phyloP scores from a whole-genome alignment of 2,888 invertebrate species.

The Encarsia formosa region DNA sequence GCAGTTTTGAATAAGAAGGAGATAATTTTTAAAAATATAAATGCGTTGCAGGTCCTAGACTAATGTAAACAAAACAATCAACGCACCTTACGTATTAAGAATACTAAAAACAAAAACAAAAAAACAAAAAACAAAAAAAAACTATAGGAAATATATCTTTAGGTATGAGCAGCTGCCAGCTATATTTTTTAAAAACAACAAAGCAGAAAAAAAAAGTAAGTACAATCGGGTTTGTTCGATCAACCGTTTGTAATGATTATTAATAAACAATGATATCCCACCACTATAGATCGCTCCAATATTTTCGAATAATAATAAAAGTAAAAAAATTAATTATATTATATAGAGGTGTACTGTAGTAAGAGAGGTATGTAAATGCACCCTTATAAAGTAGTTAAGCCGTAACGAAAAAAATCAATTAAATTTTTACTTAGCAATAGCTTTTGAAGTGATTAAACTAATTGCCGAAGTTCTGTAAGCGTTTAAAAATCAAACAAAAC shows the following conservation, averaged over 20 bases:
- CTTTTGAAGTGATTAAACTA: conserved; percentile 13
- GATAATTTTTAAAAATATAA: too few species aligned
- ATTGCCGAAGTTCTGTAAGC: conserved; percentile 10
- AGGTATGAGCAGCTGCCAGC: conserved; percentile 13
- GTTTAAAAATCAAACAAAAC: neutral
- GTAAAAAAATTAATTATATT: neutral
- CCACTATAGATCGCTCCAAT: neutral
- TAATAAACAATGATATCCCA: conserved; percentile 2
- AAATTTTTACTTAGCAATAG: conserved; percentile 25
- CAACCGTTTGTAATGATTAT: too few species aligned
- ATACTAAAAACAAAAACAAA: neutral
- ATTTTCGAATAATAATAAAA: conserved; percentile 4
- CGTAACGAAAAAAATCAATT: conserved; percentile 19
- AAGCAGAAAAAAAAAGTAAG: too few species aligned
- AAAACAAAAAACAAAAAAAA: conserved; percentile 2
- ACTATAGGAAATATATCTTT: neutral
- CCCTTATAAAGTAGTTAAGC: conserved; percentile 13
- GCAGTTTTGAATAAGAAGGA: too few species aligned
- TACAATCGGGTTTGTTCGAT: too few species aligned
- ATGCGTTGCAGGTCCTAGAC: too few species aligned
- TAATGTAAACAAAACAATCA: conserved; percentile 19
- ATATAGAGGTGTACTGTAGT: conserved; percentile 5
- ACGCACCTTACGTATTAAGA: conserved; percentile 17
- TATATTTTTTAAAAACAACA: conserved; percentile 22
- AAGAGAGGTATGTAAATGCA: conserved; percentile 9